Base-by-base conservation (phyloP, 2,888 invertebrate species). In the Phengaris arion region DNA sequence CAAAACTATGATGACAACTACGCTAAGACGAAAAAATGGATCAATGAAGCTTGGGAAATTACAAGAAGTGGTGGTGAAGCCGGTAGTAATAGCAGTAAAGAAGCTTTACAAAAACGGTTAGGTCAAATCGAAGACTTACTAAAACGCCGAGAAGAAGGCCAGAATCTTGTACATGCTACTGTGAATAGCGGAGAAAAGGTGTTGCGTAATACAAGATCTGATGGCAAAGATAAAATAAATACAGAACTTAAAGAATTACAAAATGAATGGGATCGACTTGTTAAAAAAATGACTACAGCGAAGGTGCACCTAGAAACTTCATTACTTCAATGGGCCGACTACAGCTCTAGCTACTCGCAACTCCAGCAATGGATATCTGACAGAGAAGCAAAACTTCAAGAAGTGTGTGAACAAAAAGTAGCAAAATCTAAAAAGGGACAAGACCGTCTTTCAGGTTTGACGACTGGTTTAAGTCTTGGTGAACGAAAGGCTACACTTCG, bases 331-430 rank as follows among this genome's bases (percentile, higher is more conserved):
- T 99, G 98, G 98, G 98, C 98, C 8, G 98, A 98, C 85, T 99
- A 98, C 87, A 98, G 97, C 85, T 98, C 98, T 75, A 98, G 98
- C 77, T 98, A 98, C 86, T 96, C 97, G 22, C 98, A 98, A 86
- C 91, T 99, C 46, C 97, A 98, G 84, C 97, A 98, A 94, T 98
- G 99, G 98, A 97, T 99, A 78, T 96, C 96, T 54, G 98, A 99
- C 83, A 95, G 98, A 82, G 98, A 98, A 94, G 97, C 97, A 6
- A 98, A 98, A 90, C 88, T 98, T 73, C 97, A 98, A 90, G 97
- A 98, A 93, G 98, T 97, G 74, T 96, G 96, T 81, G 97, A 97
- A 86, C 97, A 96, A 80, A 97, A 97, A 89, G 95, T 97, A 54
- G 95, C 96, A 15, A 97, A 97, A 85, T 96, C 96, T 0, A 96